phyloP scores from a whole-genome alignment of 2,113 vertebrate genomes.

The Cepphus grylle region DNA sequence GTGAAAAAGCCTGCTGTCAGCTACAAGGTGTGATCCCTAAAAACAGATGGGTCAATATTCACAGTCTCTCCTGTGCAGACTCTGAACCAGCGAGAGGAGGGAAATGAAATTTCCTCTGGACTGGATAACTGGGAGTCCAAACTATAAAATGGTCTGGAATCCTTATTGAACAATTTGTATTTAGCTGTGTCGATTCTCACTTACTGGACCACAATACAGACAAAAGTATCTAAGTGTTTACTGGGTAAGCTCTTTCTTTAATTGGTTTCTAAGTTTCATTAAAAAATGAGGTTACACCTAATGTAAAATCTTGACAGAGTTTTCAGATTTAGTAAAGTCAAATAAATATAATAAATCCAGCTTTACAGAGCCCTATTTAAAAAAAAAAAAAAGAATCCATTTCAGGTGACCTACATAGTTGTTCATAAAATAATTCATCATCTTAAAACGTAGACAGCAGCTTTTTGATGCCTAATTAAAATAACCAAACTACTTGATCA shows the following conservation, averaged over 20 bases:
- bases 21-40: background rate
- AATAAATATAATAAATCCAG: background rate
- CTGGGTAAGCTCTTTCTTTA: background rate
- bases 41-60: background rate
- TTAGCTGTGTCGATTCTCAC: background rate
- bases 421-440: background rate
- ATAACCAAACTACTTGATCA: background rate
- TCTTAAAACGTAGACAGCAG: background rate
- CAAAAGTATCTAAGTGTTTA: background rate
- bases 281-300: background rate
- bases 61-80: background rate
- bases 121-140: background rate
- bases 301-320: background rate
- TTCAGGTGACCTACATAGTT: background rate
- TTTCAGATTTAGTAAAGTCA: background rate
- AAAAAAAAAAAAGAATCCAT: background rate
- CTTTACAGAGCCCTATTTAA: background rate
- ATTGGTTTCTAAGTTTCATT: background rate
- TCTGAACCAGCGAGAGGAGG: background rate
- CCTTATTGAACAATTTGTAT: background rate
- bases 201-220: background rate
- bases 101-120: background rate
- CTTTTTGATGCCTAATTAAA: background rate
- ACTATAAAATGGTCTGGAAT: background rate
- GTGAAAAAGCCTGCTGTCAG: background rate